phyloP scores from a whole-genome alignment of 2,797 vertebrate species.

The Diceros bicornis region DNA sequence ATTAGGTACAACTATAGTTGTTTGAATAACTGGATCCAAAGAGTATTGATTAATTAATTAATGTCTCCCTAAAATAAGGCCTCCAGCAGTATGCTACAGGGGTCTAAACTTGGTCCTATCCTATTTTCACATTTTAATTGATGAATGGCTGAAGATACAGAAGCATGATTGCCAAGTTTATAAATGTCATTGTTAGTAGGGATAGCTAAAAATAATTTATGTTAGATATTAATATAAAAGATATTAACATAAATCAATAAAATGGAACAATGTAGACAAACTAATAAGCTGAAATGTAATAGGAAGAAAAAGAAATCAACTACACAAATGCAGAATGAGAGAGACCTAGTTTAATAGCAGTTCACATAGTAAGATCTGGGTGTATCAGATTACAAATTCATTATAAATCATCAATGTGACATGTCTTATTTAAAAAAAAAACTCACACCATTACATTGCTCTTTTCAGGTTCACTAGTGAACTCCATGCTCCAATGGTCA shows the following conservation, averaged over 20 bases:
- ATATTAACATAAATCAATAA: background rate
- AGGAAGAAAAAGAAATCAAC: slow-evolving; percentile 31
- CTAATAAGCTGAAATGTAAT: background rate
- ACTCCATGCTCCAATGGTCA: background rate
- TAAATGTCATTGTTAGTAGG: background rate
- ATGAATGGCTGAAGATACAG: slow-evolving; percentile 6
- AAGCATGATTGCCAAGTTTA: background rate
- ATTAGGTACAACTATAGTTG: background rate
- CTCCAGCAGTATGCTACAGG: background rate
- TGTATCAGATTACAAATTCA: background rate
- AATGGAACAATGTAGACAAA: background rate
- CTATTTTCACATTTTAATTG: slow-evolving; percentile 42
- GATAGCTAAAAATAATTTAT: slow-evolving; percentile 5
- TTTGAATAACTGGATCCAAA: slow-evolving; percentile 13
- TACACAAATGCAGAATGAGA: background rate
- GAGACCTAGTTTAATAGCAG: slow-evolving; percentile 9
- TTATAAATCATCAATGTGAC: background rate
- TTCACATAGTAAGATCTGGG: background rate
- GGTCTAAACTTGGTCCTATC: background rate
- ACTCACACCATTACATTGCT: background rate
- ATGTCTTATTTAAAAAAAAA: background rate
- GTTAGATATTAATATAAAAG: background rate
- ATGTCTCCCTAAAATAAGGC: slow-evolving; percentile 18
- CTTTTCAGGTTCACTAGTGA: background rate
- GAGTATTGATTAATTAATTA: slow-evolving; percentile 18